Base-by-base conservation (phyloP, 2,888 invertebrate genomes). In the Argyresthia albistria region DNA sequence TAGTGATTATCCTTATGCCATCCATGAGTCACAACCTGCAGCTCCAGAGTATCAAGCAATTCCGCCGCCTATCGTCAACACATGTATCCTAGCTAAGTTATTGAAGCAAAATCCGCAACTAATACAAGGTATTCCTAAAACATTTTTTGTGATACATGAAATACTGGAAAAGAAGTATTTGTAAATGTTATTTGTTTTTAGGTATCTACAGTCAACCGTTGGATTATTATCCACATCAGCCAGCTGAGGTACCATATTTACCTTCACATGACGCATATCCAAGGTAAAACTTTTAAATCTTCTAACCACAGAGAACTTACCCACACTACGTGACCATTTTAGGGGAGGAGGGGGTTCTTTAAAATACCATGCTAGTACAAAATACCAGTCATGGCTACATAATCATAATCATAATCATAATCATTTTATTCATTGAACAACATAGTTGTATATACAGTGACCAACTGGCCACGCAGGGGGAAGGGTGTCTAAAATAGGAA, bases 1-100 rank as follows among this genome's bases (percentile, higher is more conserved):
- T 8, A 37, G 15, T 51, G 35, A 35, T 35, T 11, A 47, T 47
- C 35, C 36, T n/a, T n/a, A 47, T 12, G 47, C 7, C 1, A 12
- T n/a, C 8, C 47, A 47, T 25, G 16, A 47, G 25, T 47, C 35
- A 35, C 12, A 35, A 35, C 12, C 47, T n/a, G 35, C 9, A 8
- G n/a, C 12, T 4, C 37, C 49, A 37, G 49, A 37, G 25, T 25
- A 25, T 14, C 8, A 25, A 25, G 43, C 43, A 9, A 7, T n/a
- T 3, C 39, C 39, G 39, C 61, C 63, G 25, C 64, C 65, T 47
- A 55, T 70, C n/a, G 55, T 68, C 12, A 76, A 77, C 8, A 68
- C 67, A 12, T 83, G 81, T 60, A 60, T 80, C 14, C 57, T 80
- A 35, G 73, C 75, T 9, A 73, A 72, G 52, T 62, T 82, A 43